phyloP scores from a whole-genome alignment of 2,888 invertebrate genomes.

The Caenorhabditis drosophilae region DNA sequence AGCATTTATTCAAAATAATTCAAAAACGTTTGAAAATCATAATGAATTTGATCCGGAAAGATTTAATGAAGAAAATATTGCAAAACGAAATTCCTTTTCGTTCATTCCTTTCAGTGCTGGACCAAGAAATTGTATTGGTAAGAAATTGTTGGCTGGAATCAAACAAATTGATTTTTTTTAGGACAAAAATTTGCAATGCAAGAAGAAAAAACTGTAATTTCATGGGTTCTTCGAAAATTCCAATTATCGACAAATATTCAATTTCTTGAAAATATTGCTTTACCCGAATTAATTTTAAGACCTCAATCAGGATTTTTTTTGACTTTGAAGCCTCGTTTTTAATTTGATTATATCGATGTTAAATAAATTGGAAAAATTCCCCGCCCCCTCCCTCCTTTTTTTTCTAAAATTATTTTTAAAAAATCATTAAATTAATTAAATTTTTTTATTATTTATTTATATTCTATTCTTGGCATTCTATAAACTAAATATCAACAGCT shows the following conservation, averaged over 20 bases:
- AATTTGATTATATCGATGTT: no score
- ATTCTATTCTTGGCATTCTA: no score
- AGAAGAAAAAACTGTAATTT: constrained; percentile 69
- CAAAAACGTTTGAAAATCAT: constrained; percentile 21
- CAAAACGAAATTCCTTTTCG: constrained; percentile 70
- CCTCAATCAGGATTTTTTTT: constrained; percentile 49
- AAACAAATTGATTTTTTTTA: constrained; percentile 2
- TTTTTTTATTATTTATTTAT: no score
- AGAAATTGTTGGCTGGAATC: background rate
- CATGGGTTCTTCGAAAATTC: constrained; percentile 69
- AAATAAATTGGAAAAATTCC: no score
- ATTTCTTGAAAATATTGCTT: constrained; percentile 43
- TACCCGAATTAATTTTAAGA: constrained; percentile 51
- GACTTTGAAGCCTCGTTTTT: constrained; percentile 12
- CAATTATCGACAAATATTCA: constrained; percentile 41
- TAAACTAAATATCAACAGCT: no score
- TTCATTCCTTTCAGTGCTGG: constrained; percentile 73
- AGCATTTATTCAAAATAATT: constrained; percentile 46
- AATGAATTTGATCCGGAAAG: constrained; percentile 40
- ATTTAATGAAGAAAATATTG: constrained; percentile 39
- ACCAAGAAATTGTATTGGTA: constrained; percentile 71
- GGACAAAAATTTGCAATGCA: constrained; percentile 51
- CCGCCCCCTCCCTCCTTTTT: no score
- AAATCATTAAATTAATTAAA: no score
- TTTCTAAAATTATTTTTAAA: no score